phyloP scores from a whole-genome alignment of 2,797 vertebrate species.

The Pelobates cultripes region DNA sequence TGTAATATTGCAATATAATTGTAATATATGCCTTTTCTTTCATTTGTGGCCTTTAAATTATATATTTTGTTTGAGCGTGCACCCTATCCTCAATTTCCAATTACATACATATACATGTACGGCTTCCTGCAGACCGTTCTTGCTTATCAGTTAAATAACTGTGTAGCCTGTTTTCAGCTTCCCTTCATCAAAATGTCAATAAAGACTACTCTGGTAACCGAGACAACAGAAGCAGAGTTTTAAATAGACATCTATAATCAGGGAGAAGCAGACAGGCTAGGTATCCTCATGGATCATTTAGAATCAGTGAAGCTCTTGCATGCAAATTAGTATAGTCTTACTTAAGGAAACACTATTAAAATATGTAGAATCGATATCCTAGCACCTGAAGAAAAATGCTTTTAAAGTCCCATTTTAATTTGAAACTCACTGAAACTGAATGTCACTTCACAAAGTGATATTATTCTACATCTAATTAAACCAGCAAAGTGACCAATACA shows the following conservation, averaged over 20 bases:
- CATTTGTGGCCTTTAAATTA: too few species aligned
- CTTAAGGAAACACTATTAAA: constrained; percentile 62
- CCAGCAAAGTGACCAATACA: background rate
- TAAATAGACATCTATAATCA: constrained; percentile 69
- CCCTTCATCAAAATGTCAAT: constrained; percentile 68
- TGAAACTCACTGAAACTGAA: constrained; percentile 19
- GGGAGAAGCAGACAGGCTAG: constrained; percentile 60
- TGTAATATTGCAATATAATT: too few species aligned
- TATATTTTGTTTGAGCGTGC: too few species aligned
- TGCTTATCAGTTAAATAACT: constrained; percentile 61
- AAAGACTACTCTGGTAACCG: constrained; percentile 65
- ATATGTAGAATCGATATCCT: constrained; percentile 62
- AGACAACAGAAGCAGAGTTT: constrained; percentile 64
- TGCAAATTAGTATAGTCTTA: constrained; percentile 66
- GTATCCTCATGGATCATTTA: constrained; percentile 65
- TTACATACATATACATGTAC: background rate
- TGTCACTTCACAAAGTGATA: constrained; percentile 1
- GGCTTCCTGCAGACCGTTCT: background rate
- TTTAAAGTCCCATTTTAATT: constrained; percentile 21
- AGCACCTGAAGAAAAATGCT: constrained; percentile 58
- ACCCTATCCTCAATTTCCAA: too few species aligned
- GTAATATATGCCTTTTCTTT: too few species aligned
- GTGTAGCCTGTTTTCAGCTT: constrained; percentile 61
- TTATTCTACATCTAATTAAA: constrained; percentile 11
- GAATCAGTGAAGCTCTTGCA: constrained; percentile 65